A percentile compares a stretch with the other conserved stretches of the same genome.
phyloP scores from a whole-genome alignment of 2,888 invertebrate species.

The Tipula confusa region DNA sequence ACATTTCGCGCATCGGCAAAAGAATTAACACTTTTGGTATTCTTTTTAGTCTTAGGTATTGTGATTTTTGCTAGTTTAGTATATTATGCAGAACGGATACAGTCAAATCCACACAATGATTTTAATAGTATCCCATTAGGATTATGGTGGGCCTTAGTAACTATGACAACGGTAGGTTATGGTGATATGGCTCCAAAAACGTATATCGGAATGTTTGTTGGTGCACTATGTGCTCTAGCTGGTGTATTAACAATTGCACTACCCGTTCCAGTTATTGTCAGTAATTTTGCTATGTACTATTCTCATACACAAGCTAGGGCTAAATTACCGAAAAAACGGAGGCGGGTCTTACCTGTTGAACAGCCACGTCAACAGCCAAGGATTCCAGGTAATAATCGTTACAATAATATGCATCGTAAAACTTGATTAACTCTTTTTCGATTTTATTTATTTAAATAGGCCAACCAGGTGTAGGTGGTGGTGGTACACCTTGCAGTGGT shows the following conservation, averaged over 20 bases:
- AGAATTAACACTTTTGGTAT: slow-evolving; percentile 91
- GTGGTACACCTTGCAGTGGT: slow-evolving; percentile 49
- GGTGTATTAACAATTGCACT: slow-evolving; percentile 98
- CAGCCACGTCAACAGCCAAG: slow-evolving; percentile 68
- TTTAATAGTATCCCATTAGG: slow-evolving; percentile 98
- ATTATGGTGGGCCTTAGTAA: slow-evolving; percentile 98
- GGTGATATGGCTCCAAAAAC: slow-evolving; percentile 99
- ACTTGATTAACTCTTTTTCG: background rate
- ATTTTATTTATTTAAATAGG: slow-evolving; percentile 38
- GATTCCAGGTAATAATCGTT: slow-evolving; percentile 47
- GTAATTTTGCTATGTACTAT: slow-evolving; percentile 97
- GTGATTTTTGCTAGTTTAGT: slow-evolving; percentile 97
- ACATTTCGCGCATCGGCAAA: slow-evolving; percentile 96
- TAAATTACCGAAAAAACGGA: slow-evolving; percentile 96
- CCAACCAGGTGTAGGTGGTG: slow-evolving; percentile 46
- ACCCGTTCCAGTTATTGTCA: slow-evolving; percentile 98
- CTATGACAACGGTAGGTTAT: slow-evolving; percentile 98
- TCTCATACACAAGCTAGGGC: slow-evolving; percentile 95
- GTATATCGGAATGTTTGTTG: slow-evolving; percentile 97
- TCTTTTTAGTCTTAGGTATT: slow-evolving; percentile 96
- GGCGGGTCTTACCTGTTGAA: slow-evolving; percentile 94
- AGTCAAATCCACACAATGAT: slow-evolving; percentile 92
- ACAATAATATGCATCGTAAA: background rate
- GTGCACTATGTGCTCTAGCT: slow-evolving; percentile 94
- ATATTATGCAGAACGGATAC: slow-evolving; percentile 95